A percentile compares a stretch with the other conserved stretches of the same genome.
Conservation (phyloP, 2,797 vertebrate species). For the Melanogrammus aeglefinus region DNA sequence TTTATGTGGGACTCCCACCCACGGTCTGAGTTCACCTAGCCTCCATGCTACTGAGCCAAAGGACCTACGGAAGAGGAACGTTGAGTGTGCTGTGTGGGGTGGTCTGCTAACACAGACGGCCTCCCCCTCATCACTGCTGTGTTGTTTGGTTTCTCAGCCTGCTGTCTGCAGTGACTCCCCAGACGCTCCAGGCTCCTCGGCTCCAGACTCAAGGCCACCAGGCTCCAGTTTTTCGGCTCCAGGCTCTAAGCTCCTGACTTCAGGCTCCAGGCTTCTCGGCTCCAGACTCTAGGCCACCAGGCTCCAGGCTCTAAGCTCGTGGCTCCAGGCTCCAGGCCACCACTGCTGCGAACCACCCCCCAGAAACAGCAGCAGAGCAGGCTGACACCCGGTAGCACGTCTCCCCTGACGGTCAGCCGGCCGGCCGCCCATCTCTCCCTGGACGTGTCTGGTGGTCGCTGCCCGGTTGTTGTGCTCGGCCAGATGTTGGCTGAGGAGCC, state of each 20-base stretch:
- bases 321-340: too few species aligned
- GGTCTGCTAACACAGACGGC: not conserved
- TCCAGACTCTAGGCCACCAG: too few species aligned
- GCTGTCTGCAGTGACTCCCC: constrained; percentile 66
- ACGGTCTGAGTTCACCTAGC: not conserved
- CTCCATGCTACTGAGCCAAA: not conserved
- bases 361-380: constrained; percentile 15
- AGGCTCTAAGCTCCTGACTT: too few species aligned
- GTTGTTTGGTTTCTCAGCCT: constrained; percentile 52
- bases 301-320: too few species aligned
- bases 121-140: constrained; percentile 24
- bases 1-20: not conserved
- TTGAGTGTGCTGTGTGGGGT: not conserved
- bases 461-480: not conserved
- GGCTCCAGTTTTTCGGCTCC: too few species aligned
- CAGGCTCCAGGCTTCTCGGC: too few species aligned
- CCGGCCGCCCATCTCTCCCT: not conserved
- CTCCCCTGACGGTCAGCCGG: not conserved
- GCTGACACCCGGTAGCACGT: not conserved
- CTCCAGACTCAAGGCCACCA: too few species aligned
- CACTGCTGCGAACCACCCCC: constrained; percentile 8
- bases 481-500: not conserved
- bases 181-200: too few species aligned
- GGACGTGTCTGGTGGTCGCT: not conserved
- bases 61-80: not conserved